Evolutionary conservation across 2,797 vertebrate genomes (phyloP), one percentile per base, ranked within the genome.

Genomic region (Sebastes aleutianus): DNA sequence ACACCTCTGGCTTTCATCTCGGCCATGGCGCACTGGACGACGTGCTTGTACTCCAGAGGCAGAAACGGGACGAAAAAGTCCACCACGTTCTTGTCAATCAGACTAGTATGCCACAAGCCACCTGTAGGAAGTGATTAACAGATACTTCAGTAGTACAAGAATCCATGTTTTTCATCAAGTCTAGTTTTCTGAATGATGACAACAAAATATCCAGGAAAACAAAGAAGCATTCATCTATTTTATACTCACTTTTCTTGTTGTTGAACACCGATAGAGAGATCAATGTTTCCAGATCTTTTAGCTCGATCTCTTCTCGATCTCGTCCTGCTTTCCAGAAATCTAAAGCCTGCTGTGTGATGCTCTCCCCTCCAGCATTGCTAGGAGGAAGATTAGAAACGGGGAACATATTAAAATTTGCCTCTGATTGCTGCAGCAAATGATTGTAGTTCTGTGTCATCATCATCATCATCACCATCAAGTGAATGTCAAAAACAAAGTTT

Each of bases 51-150:
- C 88, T 99, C 98, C 95, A 99, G 91, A 8, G 98, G 98, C 77
- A 99, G 96, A 78, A 99, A 98, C 3, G 98, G 98, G 31, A 99
- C 89, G 0, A 98, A 99, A 91, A 96, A 98, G 86, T 99, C 98
- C 61, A 99, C 96, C 89, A 99, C 95, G 92, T 97, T 96, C 88
- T 94, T 97, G 88, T 97, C 97, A 0, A 99, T 98, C 81, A 99
- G 91, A 73, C 95, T 96, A 2, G 97, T 96, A 86, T 93, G 98
- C 96, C 96, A 98, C 80, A 99, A 94, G 20, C 98, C 98, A 87
- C 97, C 98, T 99, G 6, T 0, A 59, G n/a, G 56, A 26, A 43
- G n/a, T 82, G 7, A 82, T 32, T 0, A 43, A n/a, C 2, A 80
- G 3, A 56, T 3, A 24, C 3, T 9, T 32, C 6, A 43, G 8